A percentile compares a stretch with the other conserved stretches of the same genome.
phyloP scores from a whole-genome alignment of 2,888 invertebrate genomes.

The Meloe dianella region DNA sequence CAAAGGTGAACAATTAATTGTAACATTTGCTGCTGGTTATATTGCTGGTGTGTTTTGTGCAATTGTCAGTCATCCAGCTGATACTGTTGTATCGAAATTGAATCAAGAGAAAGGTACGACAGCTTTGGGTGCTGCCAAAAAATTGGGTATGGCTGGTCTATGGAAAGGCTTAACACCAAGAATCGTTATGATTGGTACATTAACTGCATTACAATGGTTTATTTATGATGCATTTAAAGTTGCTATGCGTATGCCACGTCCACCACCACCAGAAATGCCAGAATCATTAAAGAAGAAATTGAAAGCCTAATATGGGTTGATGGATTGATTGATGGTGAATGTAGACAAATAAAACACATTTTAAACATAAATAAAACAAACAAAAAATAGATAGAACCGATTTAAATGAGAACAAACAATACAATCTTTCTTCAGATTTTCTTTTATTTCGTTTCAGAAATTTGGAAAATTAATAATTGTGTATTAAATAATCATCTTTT shows the following conservation, averaged over 20 bases:
- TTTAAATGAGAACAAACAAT: background rate
- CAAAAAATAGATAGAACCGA: background rate
- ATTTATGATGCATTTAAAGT: constrained; percentile 90
- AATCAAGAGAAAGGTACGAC: constrained; percentile 89
- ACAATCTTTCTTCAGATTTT: background rate
- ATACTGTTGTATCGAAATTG: constrained; percentile 95
- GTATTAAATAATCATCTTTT: background rate
- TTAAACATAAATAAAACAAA: too few relatives aligned
- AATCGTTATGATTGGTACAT: constrained; percentile 97
- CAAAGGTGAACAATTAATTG: constrained; percentile 92
- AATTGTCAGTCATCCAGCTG: constrained; percentile 97
- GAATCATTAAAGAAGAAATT: constrained; percentile 83
- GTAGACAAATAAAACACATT: too few relatives aligned
- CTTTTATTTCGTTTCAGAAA: background rate
- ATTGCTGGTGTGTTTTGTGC: constrained; percentile 99
- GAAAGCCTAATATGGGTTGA: constrained; percentile 53
- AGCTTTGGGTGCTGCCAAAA: constrained; percentile 75
- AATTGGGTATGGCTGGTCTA: constrained; percentile 76
- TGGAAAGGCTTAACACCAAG: constrained; percentile 93
- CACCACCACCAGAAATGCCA: constrained; percentile 96
- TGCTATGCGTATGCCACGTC: constrained; percentile 84
- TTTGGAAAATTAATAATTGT: background rate
- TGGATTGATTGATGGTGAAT: too few relatives aligned
- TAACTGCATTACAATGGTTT: constrained; percentile 97
- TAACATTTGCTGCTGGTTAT: constrained; percentile 96